These are phyloP conservation scores for Rhyzopertha dominica DNA, from an alignment of 1,140 invertebrate genomes.

Conservation along the genomic window DNA sequence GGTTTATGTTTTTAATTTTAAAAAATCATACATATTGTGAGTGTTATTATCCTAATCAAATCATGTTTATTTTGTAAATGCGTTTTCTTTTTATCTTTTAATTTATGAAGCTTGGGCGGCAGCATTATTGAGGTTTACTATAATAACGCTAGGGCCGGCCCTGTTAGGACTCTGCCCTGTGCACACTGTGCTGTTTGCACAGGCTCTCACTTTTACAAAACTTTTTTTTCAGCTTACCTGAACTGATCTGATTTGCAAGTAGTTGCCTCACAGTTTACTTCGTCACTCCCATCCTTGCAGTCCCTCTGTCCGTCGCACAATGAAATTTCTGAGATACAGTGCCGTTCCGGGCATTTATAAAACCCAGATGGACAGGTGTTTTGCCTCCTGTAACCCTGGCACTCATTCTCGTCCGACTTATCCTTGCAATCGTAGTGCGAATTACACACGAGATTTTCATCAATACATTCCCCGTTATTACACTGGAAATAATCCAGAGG, in stretches of 20 bases:
- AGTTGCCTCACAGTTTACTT: slow-evolving; percentile 42
- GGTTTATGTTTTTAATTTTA: no score
- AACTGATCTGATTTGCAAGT: slow-evolving; percentile 44
- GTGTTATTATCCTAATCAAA: no score
- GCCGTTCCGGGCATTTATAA: slow-evolving; percentile 53
- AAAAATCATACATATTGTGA: no score
- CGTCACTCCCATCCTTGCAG: slow-evolving; percentile 75
- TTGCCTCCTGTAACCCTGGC: slow-evolving; percentile 38
- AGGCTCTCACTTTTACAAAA: slow-evolving; percentile 38
- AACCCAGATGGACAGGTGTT: slow-evolving; percentile 34
- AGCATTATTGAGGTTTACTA: no score
- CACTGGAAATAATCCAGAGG: slow-evolving; percentile 52
- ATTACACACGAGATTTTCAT: slow-evolving; percentile 60
- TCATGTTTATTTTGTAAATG: no score
- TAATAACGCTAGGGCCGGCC: no score
- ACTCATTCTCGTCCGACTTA: slow-evolving; percentile 69
- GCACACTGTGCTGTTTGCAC: no score
- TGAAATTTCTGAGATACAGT: slow-evolving; percentile 55
- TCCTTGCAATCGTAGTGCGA: slow-evolving; percentile 68
- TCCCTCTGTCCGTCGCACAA: slow-evolving; percentile 73
- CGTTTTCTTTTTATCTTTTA: no score
- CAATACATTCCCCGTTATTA: slow-evolving; percentile 49
- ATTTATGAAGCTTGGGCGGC: no score
- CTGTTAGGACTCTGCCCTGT: no score
- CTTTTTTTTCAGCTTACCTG: slow-evolving; percentile 30